Evolutionary conservation across 2,888 invertebrate genomes (phyloP).

Genomic region (Erannis defoliaria): DNA sequence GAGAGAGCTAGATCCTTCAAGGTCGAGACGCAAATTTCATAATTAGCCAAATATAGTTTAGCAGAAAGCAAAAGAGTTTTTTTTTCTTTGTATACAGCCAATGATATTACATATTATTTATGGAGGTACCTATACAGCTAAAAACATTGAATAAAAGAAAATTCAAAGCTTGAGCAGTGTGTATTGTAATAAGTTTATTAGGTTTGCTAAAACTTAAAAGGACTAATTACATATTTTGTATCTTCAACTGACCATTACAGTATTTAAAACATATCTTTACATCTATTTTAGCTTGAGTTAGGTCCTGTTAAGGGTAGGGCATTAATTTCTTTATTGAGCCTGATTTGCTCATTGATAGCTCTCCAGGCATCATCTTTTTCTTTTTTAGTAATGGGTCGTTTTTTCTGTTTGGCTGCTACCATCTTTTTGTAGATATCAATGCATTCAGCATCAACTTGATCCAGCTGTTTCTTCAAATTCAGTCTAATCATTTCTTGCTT

Average conservation of each 20-base stretch:
- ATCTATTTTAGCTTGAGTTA: conserved; percentile 70
- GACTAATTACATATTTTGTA: not conserved
- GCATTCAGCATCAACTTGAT: conserved; percentile 90
- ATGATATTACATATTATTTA: too few species aligned
- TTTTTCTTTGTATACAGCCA: too few species aligned
- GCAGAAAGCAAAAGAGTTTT: too few species aligned
- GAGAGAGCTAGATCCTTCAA: too few species aligned
- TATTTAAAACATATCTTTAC: not conserved
- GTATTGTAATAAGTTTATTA: not conserved
- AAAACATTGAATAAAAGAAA: not conserved
- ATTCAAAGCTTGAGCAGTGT: not conserved
- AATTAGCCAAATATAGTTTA: too few species aligned
- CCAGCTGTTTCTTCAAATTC: conserved; percentile 91
- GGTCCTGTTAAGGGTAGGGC: conserved; percentile 81
- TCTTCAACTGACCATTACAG: not conserved
- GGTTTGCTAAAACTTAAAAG: conserved; percentile 2
- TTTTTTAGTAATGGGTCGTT: conserved; percentile 91
- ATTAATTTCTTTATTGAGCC: conserved; percentile 84
- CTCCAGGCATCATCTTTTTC: conserved; percentile 93
- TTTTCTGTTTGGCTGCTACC: conserved; percentile 92
- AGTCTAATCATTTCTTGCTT: conserved; percentile 93
- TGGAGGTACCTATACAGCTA: too few species aligned
- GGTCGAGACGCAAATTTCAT: too few species aligned
- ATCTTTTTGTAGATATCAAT: conserved; percentile 95
- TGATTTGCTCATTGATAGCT: conserved; percentile 89